A percentile compares a stretch with the other conserved stretches of the same genome.
phyloP scores from a whole-genome alignment of 2,113 vertebrate species.

The Microtus pennsylvanicus region DNA sequence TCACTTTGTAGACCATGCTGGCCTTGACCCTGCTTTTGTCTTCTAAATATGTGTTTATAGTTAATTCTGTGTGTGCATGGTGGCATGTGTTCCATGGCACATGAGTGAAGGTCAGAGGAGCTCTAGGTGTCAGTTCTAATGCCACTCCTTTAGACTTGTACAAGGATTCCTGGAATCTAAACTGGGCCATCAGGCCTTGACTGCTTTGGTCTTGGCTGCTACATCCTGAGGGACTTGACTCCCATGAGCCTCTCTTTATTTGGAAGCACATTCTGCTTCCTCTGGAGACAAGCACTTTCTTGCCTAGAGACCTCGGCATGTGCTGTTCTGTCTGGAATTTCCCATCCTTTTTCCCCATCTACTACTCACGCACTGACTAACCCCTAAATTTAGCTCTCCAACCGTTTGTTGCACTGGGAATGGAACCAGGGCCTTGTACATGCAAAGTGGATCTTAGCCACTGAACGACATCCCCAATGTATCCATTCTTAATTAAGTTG shows the following conservation, averaged over 20 bases:
- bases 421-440: background rate
- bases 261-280: background rate
- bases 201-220: background rate
- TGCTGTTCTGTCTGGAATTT: background rate
- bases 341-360: background rate
- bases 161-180: background rate
- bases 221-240: too few relatives aligned
- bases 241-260: background rate
- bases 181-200: background rate
- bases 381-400: background rate
- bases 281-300: background rate
- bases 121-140: background rate
- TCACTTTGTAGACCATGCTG: background rate
- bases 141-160: background rate
- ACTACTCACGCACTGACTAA: too few relatives aligned
- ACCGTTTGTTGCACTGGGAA: background rate
- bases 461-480: background rate
- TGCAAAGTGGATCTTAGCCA: background rate
- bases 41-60: background rate
- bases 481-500: background rate
- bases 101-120: background rate
- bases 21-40: background rate
- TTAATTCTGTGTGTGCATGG: background rate
- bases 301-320: too few relatives aligned
- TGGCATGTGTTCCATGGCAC: background rate